A percentile compares a stretch with the other conserved stretches of the same genome.
Evolutionary conservation across 1,140 invertebrate species (phyloP).

Genomic region (Armadillidium nasatum): DNA sequence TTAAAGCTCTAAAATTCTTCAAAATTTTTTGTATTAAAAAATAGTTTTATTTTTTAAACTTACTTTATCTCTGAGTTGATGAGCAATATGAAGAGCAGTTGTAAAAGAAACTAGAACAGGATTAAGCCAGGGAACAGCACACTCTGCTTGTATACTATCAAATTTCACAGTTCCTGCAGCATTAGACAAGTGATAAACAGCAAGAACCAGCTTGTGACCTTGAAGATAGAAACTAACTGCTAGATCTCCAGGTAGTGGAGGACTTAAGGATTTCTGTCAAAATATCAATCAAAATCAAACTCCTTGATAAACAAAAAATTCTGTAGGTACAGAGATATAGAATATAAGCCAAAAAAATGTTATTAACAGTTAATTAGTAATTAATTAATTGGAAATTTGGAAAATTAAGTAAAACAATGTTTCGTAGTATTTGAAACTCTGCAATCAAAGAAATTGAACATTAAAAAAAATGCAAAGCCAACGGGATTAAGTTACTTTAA

Average conservation of each 20-base stretch:
- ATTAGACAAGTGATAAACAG: slow-evolving; percentile 84
- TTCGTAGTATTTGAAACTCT: too few relatives aligned
- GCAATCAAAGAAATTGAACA: too few relatives aligned
- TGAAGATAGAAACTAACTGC: slow-evolving; percentile 96
- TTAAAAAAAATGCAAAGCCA: too few relatives aligned
- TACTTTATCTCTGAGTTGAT: slow-evolving; percentile 95
- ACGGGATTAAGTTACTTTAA: too few relatives aligned
- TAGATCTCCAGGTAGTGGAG: slow-evolving; percentile 84
- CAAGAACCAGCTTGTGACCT: slow-evolving; percentile 89
- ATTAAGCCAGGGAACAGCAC: slow-evolving; percentile 90
- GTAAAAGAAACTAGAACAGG: slow-evolving; percentile 87
- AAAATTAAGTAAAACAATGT: too few relatives aligned
- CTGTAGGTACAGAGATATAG: background rate
- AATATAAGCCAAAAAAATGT: too few relatives aligned
- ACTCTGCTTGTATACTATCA: slow-evolving; percentile 85
- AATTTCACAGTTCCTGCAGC: slow-evolving; percentile 81
- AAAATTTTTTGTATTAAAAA: too few relatives aligned
- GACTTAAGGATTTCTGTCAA: slow-evolving; percentile 79
- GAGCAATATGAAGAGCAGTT: slow-evolving; percentile 87
- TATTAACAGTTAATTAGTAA: too few relatives aligned
- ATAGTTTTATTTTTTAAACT: slow-evolving; percentile 21
- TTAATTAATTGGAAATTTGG: too few relatives aligned
- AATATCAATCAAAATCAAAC: slow-evolving; percentile 33
- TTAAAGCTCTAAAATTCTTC: too few relatives aligned
- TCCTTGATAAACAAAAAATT: background rate